Base-by-base conservation (phyloP, 2,797 vertebrate genomes). In the Halcyon smyrnensis region DNA sequence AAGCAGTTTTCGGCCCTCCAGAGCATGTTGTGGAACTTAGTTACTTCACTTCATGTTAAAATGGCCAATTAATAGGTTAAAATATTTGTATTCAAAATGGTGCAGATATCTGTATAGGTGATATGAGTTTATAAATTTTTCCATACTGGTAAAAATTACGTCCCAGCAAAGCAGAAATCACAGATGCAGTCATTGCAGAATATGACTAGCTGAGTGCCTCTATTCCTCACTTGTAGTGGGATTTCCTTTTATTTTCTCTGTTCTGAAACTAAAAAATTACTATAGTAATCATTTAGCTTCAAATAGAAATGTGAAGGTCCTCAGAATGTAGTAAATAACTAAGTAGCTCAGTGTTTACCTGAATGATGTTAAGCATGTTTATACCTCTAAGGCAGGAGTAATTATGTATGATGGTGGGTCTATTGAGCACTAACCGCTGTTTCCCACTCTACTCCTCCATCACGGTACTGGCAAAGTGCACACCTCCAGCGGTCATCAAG, bases 381-480 rank as follows among this genome's bases (percentile, higher is more conserved):
- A 15, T 73, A 56, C 50, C 36, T 37, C 45, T 76, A 48, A 53
- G 37, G 45, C 25, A 84, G 54, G 25, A 57, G 28, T 75, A 63
- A 67, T 63, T 62, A 17, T 6, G 4, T 57, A 36, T 36, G 37
- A 75, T 53, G 25, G 19, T 28, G 32, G 10, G 28, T 37, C 51
- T 54, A 6, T 2, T 10, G 6, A 64, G 37, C 50, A 41, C n/a
- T 64, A 69, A 46, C 34, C 6, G 2, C 13, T 6, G 1, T 16
- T 75, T 64, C 50, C 28, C 15, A 17, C 50, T 28, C 30, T 23
- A 21, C 18, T 74, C 37, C 41, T 37, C 60, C 3, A 1, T 30
- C 4, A 0, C 27, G 20, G 25, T 37, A 24, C 27, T 16, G 8
- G 36, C 45, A 73, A 36, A 67, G 45, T 3, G 1, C 17, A 3